A percentile compares a stretch with the other conserved stretches of the same genome.
phyloP scores from a whole-genome alignment of 1,140 invertebrate species.

The Bombus haemorrhoidalis region DNA sequence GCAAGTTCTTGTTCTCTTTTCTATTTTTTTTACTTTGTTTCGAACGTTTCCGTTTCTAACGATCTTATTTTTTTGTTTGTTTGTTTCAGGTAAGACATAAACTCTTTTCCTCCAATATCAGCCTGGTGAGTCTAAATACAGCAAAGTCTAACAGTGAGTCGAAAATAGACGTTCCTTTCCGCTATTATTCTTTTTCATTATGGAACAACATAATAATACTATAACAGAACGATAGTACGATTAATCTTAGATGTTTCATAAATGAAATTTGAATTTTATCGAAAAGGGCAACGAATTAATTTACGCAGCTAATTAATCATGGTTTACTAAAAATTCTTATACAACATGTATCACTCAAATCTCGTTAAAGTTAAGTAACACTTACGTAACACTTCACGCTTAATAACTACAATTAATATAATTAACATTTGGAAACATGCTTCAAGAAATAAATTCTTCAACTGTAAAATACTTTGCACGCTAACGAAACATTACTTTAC shows the following conservation, averaged over 20 bases:
- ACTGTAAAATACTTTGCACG: not conserved
- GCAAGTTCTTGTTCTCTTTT: no score
- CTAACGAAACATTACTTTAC: not conserved
- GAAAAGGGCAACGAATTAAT: not conserved
- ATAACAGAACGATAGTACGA: not conserved
- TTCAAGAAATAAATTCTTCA: not conserved
- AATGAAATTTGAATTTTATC: not conserved
- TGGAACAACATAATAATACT: not conserved
- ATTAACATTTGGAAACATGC: not conserved
- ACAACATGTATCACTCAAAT: not conserved
- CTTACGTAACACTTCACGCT: not conserved
- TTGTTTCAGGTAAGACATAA: conserved; percentile 50
- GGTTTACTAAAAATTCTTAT: not conserved
- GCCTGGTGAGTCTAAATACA: not conserved
- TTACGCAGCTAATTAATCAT: not conserved
- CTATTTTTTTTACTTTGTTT: no score
- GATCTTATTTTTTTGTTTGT: not conserved
- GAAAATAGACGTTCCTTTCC: not conserved
- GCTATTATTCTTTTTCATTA: not conserved
- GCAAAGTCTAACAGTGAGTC: not conserved
- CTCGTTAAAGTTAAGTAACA: not conserved
- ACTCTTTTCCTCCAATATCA: not conserved
- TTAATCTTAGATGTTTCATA: not conserved
- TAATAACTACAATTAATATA: not conserved
- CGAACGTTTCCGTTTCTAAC: no score